Percentiles rank a stretch among this genome's conserved stretches.
Evolutionary conservation across 2,113 vertebrate genomes (phyloP).

Genomic region (Phodopus roborovskii): DNA sequence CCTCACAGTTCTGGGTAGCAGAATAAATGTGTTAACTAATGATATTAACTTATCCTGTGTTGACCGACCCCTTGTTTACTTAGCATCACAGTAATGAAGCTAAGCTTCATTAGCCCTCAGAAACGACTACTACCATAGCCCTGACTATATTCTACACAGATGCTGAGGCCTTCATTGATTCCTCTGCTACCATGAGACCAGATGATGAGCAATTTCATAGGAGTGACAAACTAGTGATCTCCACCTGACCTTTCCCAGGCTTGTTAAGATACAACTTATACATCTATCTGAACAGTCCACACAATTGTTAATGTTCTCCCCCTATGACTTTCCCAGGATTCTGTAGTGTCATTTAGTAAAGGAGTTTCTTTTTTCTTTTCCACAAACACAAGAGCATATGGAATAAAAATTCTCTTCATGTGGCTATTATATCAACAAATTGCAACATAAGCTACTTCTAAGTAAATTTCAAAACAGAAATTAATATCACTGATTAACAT

Average conservation of each 20-base stretch:
- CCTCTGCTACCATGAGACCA: too few relatives aligned
- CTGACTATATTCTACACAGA: neutral
- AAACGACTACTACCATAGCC: rapidly evolving
- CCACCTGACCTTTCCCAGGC: neutral
- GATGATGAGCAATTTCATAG: neutral
- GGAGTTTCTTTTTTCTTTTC: too few relatives aligned
- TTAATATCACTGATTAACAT: too few relatives aligned
- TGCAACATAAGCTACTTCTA: neutral
- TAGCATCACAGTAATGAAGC: neutral
- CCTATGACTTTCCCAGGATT: too few relatives aligned
- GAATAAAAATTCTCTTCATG: neutral
- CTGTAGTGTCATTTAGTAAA: neutral
- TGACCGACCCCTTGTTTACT: neutral
- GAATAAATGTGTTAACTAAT: neutral
- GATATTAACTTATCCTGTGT: neutral
- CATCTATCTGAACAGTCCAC: neutral
- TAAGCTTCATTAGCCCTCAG: neutral
- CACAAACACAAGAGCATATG: neutral
- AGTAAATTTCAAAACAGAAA: neutral
- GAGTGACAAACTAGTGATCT: neutral
- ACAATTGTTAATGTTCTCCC: neutral
- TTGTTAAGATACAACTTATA: rapidly evolving
- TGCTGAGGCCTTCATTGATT: neutral
- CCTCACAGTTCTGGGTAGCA: neutral
- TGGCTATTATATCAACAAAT: neutral